Percentiles rank a stretch among this genome's conserved stretches.
These are phyloP conservation scores for Trogon melanurus DNA, from an alignment of 2,113 vertebrate species.

Conservation along the genomic window DNA sequence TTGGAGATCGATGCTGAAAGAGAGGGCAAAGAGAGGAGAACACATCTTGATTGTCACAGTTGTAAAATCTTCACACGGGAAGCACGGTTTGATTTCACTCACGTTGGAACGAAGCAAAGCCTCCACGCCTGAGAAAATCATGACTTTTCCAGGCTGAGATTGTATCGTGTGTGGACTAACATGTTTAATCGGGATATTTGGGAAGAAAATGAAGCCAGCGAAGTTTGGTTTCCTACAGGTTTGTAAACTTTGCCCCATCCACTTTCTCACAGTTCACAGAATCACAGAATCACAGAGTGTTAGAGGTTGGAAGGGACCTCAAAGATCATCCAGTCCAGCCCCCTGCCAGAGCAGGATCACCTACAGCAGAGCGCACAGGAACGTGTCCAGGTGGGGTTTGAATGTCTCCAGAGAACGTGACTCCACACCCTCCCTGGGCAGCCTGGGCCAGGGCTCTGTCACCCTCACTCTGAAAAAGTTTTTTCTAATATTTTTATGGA, in stretches of 20 bases:
- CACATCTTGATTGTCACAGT: not conserved
- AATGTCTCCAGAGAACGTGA: no score
- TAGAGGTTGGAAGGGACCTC: no score
- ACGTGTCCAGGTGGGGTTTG: no score
- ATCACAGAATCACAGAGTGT: no score
- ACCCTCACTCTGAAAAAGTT: no score
- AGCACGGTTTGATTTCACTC: not conserved
- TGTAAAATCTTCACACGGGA: not conserved
- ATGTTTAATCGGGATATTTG: not conserved
- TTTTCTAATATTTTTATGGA: no score
- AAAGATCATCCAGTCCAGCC: no score
- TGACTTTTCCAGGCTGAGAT: not conserved
- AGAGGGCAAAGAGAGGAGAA: not conserved
- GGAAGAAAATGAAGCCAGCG: not conserved
- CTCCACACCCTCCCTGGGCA: no score
- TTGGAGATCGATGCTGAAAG: not conserved
- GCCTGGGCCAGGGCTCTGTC: no score
- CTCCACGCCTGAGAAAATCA: not conserved
- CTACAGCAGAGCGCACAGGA: no score
- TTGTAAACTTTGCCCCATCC: not conserved
- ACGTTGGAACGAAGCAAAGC: not conserved
- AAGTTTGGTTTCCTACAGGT: not conserved
- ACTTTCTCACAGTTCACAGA: not conserved
- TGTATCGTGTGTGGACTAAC: no score
- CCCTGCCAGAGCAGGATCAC: no score